Evolutionary conservation across 2,888 invertebrate genomes (phyloP).

Genomic region (Mechanitis mazaeus): DNA sequence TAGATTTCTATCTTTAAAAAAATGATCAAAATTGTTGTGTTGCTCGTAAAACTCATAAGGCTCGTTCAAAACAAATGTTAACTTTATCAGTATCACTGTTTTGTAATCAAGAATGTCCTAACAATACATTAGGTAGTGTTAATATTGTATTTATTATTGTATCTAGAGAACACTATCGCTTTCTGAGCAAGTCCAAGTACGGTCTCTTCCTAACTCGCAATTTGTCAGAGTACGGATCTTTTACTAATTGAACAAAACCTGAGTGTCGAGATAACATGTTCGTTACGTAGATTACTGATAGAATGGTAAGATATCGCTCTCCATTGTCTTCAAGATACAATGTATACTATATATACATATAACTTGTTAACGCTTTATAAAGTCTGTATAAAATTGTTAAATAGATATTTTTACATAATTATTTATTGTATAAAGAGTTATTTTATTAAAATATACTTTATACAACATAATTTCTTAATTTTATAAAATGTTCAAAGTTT

Average conservation of each 20-base stretch:
- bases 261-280: slow-evolving; percentile 56
- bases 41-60: too few relatives aligned
- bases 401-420: too few relatives aligned
- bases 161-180: slow-evolving; percentile 69
- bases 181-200: slow-evolving; percentile 53
- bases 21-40: too few relatives aligned
- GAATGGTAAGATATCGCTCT: slow-evolving; percentile 45
- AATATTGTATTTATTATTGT: slow-evolving; percentile 44
- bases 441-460: too few relatives aligned
- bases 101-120: slow-evolving; percentile 25
- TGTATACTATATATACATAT: not conserved
- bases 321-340: not conserved
- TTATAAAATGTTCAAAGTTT: too few relatives aligned
- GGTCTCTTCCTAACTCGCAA: slow-evolving; percentile 39
- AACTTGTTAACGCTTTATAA: too few relatives aligned
- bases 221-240: slow-evolving; percentile 45
- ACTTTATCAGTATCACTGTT: slow-evolving; percentile 44
- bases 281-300: slow-evolving; percentile 49
- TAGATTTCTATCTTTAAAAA: not conserved
- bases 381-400: too few relatives aligned
- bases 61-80: slow-evolving; percentile 36
- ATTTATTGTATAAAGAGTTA: too few relatives aligned
- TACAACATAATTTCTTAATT: too few relatives aligned
- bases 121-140: slow-evolving; percentile 48
- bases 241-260: slow-evolving; percentile 68